A percentile compares a stretch with the other conserved stretches of the same genome.
Evolutionary conservation across 2,888 invertebrate genomes (phyloP).

Genomic region (Melieria omissa): DNA sequence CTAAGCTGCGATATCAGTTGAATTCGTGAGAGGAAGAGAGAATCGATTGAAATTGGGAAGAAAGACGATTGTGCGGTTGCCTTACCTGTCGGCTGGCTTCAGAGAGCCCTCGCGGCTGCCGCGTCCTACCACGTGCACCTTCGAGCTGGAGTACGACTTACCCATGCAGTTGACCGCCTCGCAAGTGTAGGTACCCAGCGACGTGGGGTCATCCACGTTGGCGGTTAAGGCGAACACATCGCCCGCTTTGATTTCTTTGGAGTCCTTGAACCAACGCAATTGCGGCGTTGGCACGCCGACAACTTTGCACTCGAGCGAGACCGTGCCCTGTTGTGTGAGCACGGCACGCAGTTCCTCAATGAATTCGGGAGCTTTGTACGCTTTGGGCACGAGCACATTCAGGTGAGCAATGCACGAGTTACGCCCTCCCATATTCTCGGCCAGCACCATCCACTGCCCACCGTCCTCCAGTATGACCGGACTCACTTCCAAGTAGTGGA

Average conservation of each 20-base stretch:
- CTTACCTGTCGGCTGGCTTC: conserved; percentile 76
- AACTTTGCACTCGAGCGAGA: conserved; percentile 91
- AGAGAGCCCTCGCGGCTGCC: conserved; percentile 77
- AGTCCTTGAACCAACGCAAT: conserved; percentile 83
- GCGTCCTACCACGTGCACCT: conserved; percentile 82
- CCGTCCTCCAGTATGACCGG: conserved; percentile 85
- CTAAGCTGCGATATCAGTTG: conserved; percentile 49
- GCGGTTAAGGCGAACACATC: conserved; percentile 90
- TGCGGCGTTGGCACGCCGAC: conserved; percentile 89
- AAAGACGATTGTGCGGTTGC: background rate
- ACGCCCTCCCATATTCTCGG: conserved; percentile 80
- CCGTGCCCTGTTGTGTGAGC: conserved; percentile 87
- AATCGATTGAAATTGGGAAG: conserved; percentile 2
- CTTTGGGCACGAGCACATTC: conserved; percentile 86
- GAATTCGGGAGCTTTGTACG: conserved; percentile 89
- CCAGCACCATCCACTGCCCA: conserved; percentile 87
- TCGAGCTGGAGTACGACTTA: conserved; percentile 82
- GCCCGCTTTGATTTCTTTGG: conserved; percentile 87
- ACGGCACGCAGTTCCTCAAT: conserved; percentile 85
- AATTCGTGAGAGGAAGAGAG: conserved; percentile 24
- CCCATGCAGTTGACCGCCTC: conserved; percentile 93
- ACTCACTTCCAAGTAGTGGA: conserved; percentile 85
- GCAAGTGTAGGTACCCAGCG: conserved; percentile 87
- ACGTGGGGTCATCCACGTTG: conserved; percentile 85
- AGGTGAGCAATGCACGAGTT: conserved; percentile 81